A percentile compares a stretch with the other conserved stretches of the same genome.
These are phyloP conservation scores for Enoplosus armatus DNA, from an alignment of 2,797 vertebrate genomes.

Conservation along the genomic window DNA sequence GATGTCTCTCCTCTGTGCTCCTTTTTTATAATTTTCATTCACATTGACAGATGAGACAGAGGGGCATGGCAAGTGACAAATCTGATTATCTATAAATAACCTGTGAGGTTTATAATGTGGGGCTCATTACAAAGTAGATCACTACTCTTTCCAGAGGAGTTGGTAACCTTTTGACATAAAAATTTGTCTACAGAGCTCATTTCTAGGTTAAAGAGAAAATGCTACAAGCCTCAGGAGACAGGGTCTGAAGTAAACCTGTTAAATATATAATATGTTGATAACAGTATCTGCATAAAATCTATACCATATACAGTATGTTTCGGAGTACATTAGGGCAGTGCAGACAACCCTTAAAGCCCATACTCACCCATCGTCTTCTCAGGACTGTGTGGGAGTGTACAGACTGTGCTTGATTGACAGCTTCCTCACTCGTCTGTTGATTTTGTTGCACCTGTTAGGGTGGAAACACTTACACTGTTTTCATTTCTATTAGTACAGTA, in stretches of 20 bases:
- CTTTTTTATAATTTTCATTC: not conserved
- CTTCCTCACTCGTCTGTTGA: not conserved
- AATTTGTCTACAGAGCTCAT: no score
- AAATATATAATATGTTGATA: not conserved
- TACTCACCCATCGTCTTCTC: not conserved
- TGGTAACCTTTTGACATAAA: not conserved
- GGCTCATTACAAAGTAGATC: not conserved
- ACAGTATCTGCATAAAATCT: not conserved
- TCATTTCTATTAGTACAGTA: not conserved
- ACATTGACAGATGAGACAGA: not conserved
- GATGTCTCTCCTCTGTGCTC: not conserved
- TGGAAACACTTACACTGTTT: not conserved
- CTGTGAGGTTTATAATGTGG: not conserved
- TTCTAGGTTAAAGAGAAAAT: no score
- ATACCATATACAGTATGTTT: no score
- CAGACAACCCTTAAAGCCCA: not conserved
- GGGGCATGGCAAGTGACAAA: constrained; percentile 5
- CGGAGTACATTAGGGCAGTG: not conserved
- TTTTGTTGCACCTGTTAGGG: not conserved
- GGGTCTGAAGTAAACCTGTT: not conserved
- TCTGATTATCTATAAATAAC: constrained; percentile 24
- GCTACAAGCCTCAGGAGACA: no score
- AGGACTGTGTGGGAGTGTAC: not conserved
- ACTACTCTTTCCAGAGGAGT: no score
- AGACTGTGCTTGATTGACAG: not conserved